Conservation (phyloP, 2,888 invertebrate genomes). For the Celastrina argiolus region DNA sequence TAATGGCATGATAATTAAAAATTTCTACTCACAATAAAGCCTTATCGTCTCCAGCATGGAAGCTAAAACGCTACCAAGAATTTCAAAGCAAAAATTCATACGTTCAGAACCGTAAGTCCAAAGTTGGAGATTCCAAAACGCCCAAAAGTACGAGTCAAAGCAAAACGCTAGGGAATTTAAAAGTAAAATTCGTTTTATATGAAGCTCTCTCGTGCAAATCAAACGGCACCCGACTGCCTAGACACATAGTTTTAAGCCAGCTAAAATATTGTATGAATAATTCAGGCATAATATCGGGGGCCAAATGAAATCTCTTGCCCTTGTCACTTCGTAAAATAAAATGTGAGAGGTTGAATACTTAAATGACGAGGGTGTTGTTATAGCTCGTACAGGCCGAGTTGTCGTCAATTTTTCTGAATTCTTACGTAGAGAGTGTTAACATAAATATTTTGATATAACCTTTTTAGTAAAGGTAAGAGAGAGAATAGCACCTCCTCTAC, state of each 20-base stretch:
- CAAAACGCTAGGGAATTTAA: conserved; percentile 28
- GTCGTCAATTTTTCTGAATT: background rate
- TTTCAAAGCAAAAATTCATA: conserved; percentile 18
- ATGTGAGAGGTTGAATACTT: conserved; percentile 1
- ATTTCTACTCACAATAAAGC: too few relatives aligned
- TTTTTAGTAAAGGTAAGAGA: too few relatives aligned
- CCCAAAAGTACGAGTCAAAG: conserved; percentile 30
- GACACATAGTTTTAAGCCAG: conserved; percentile 38
- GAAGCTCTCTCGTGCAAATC: conserved; percentile 36
- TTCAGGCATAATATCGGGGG: conserved; percentile 60
- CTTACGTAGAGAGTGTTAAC: background rate
- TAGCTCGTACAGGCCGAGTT: background rate
- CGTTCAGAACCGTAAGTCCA: conserved; percentile 1
- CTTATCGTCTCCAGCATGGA: background rate
- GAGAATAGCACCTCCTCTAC: too few relatives aligned
- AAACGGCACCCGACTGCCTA: conserved; percentile 36
- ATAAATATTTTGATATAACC: too few relatives aligned
- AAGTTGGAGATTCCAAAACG: conserved; percentile 18
- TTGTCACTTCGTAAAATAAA: conserved; percentile 3
- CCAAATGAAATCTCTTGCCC: conserved; percentile 40
- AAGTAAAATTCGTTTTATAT: conserved; percentile 32
- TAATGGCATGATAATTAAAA: too few relatives aligned
- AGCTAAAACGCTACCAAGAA: conserved; percentile 5
- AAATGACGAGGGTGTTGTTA: background rate
- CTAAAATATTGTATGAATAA: conserved; percentile 71